Evolutionary conservation across 2,888 invertebrate genomes (phyloP).

Genomic region (Halictus ligatus): DNA sequence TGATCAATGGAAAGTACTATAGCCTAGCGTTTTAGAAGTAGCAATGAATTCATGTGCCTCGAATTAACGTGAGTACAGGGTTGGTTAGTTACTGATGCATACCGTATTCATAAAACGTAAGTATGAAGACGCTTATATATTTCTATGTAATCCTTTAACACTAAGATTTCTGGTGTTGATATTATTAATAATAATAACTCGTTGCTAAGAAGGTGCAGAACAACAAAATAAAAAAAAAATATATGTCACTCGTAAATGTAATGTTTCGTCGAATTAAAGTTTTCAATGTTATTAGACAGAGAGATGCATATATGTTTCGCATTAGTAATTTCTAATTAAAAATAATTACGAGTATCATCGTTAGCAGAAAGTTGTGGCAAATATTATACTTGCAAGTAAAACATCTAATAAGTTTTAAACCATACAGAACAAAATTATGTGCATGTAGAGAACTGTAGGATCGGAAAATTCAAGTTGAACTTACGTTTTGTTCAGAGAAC

Average conservation of each 20-base stretch:
- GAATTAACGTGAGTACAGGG: slow-evolving; percentile 64
- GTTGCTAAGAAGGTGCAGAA: slow-evolving; percentile 43
- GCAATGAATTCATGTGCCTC: slow-evolving; percentile 65
- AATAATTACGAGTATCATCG: background rate
- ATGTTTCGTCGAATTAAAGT: slow-evolving; percentile 53
- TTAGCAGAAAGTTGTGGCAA: background rate
- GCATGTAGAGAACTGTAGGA: background rate
- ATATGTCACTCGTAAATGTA: slow-evolving; percentile 58
- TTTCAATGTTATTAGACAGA: slow-evolving; percentile 55
- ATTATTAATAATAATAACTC: slow-evolving; percentile 51
- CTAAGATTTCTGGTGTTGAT: slow-evolving; percentile 37
- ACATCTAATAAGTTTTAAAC: background rate
- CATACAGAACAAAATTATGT: background rate
- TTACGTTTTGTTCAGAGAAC: background rate
- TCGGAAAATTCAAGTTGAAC: background rate
- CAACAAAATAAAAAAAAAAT: slow-evolving; percentile 13
- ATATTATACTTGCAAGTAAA: background rate
- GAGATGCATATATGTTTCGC: slow-evolving; percentile 6
- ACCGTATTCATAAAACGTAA: slow-evolving; percentile 60
- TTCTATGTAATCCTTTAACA: slow-evolving; percentile 55
- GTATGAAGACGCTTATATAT: slow-evolving; percentile 70
- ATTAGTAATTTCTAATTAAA: slow-evolving; percentile 7
- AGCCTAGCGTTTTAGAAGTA: slow-evolving; percentile 30
- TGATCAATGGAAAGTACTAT: slow-evolving; percentile 20
- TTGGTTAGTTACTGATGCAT: slow-evolving; percentile 42